Evolutionary conservation across 2,888 invertebrate genomes (phyloP), one percentile per base, ranked within the genome.

Genomic region (Villa cingulata): DNA sequence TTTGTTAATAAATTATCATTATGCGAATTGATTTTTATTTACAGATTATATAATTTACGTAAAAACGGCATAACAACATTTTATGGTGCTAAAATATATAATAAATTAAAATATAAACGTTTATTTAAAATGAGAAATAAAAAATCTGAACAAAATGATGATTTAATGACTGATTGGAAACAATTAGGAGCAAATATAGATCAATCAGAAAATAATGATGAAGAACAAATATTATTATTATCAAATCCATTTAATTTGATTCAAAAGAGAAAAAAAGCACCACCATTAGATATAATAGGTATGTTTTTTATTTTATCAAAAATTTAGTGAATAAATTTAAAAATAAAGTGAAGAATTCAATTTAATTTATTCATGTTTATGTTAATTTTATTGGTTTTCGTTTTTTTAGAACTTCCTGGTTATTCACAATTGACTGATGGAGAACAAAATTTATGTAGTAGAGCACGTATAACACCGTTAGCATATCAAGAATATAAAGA

Each of bases 401-500:
- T 20, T 29, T 15, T 7, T 23, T 4, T 23, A 45, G 86, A 86
- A 54, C 66, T 90, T 52, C 87, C 89, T 0, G 84, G 84, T 0
- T 90, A 80, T 62, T 81, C 84, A 32, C 78, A 78, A 52, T 70
- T 92, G n/a, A 72, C 74, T 34, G 68, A 75, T 14, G 71, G 76
- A 32, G 92, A 94, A 63, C 78, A 76, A 53, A 78, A 81, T 43
- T 70, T 92, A 6, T 92, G 92, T 62, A 83, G 87, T 1, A 74
- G 71, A 41, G 72, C 81, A 6, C 75, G 92, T 52, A 68, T 94
- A 19, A 70, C 84, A 12, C 92, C 92, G 0, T 74, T 79, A 45
- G 80, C 81, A 16, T 94, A 83, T 64, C 66, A 87, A 52, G 83
- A 87, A 48, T 83, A 88, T 58, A 86, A 86, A 59, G 75, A 77